Conservation (phyloP, 2,888 invertebrate species). For the Nephrotoma flavescens region DNA sequence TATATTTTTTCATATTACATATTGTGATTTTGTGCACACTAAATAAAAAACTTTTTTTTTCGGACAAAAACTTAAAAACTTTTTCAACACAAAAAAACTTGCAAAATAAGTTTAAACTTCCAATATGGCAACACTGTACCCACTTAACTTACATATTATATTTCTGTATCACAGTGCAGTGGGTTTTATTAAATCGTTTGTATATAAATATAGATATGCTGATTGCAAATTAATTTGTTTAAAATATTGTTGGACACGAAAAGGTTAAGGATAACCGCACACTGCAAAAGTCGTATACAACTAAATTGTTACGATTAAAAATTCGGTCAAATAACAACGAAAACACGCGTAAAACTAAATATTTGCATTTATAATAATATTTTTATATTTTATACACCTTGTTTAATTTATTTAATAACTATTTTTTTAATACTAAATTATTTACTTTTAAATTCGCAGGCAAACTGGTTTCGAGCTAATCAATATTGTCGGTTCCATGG, state of each 20-base stretch:
- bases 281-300: neutral
- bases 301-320: neutral
- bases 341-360: neutral
- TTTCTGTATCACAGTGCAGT: neutral
- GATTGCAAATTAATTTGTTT: neutral
- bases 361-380: no score
- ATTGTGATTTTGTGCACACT: no score
- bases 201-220: neutral
- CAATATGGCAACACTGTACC: no score
- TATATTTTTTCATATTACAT: no score
- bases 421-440: neutral
- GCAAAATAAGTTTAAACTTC: no score
- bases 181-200: neutral
- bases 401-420: neutral
- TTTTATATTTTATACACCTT: neutral
- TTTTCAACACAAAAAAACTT: no score
- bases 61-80: no score
- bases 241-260: neutral
- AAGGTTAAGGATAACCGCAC: neutral
- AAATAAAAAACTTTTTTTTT: no score
- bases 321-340: neutral
- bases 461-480: conserved; percentile 84
- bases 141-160: no score
- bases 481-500: conserved; percentile 88
- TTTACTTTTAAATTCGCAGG: conserved; percentile 42